phyloP scores from a whole-genome alignment of 1,140 invertebrate species.

The Cydia strobilella region DNA sequence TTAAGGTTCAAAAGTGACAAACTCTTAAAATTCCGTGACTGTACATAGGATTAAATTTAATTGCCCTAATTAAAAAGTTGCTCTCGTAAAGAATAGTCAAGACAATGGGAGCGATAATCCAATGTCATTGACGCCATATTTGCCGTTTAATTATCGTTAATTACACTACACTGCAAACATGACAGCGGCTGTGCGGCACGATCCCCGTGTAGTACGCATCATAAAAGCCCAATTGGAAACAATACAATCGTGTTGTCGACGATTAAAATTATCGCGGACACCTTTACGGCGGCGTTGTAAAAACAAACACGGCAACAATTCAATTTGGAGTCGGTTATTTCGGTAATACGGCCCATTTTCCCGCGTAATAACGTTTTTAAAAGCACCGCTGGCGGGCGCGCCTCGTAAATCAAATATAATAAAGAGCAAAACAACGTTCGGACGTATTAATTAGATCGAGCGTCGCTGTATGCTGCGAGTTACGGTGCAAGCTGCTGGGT shows the following conservation, averaged over 20 bases:
- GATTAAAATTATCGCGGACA: conserved; percentile 53
- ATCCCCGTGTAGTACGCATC: conserved; percentile 27
- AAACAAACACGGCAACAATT: conserved; percentile 60
- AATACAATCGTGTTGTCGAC: conserved; percentile 48
- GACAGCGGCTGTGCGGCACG: conserved; percentile 19
- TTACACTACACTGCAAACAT: conserved; percentile 32
- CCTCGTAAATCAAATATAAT: conserved; percentile 63
- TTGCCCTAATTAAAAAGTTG: not conserved
- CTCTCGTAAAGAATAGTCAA: not conserved
- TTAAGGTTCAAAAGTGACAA: too few relatives aligned
- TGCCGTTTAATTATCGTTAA: conserved; percentile 22
- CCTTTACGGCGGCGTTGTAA: conserved; percentile 52
- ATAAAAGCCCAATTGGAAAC: conserved; percentile 40
- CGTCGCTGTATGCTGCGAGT: conserved; percentile 17
- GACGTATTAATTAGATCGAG: conserved; percentile 58
- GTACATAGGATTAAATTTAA: too few relatives aligned
- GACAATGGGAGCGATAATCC: conserved; percentile 37
- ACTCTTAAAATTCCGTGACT: too few relatives aligned
- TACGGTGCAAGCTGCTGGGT: not conserved
- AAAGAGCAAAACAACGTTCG: conserved; percentile 59
- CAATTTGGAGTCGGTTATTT: conserved; percentile 60
- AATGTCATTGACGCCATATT: conserved; percentile 17
- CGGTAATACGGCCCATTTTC: conserved; percentile 54
- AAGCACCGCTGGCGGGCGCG: conserved; percentile 40
- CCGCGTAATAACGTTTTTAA: conserved; percentile 65